phyloP scores from a whole-genome alignment of 2,113 vertebrate genomes.

The Salvelinus namaycush region DNA sequence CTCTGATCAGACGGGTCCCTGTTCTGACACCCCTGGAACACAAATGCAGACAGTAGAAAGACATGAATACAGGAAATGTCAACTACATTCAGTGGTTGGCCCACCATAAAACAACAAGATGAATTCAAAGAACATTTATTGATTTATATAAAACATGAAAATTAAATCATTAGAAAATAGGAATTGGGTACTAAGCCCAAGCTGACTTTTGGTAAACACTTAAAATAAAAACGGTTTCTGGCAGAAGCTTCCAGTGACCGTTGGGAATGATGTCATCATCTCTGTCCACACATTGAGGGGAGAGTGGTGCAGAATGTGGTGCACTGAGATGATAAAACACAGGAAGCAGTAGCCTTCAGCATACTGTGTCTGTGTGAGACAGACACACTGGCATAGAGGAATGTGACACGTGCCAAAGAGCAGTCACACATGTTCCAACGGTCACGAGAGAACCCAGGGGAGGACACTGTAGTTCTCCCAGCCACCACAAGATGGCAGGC shows the following conservation, averaged over 20 bases:
- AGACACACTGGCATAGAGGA: conserved; percentile 14
- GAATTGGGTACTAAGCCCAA: too few relatives aligned
- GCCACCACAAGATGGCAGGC: conserved; percentile 46
- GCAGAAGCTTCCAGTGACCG: neutral
- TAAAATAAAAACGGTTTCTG: neutral
- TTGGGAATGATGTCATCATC: conserved; percentile 2
- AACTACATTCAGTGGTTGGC: neutral
- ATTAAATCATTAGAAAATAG: too few relatives aligned
- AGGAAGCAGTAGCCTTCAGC: neutral
- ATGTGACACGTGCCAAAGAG: conserved; percentile 35
- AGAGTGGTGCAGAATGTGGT: neutral
- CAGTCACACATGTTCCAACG: conserved; percentile 57
- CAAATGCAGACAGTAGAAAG: conserved; percentile 5
- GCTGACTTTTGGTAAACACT: too few relatives aligned
- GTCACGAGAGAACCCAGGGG: conserved; percentile 35
- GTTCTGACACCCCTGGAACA: conserved; percentile 62
- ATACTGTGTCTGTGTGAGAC: neutral
- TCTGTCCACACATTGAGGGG: neutral
- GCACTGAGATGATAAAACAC: neutral
- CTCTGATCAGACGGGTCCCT: conserved; percentile 69
- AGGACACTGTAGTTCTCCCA: conserved; percentile 38
- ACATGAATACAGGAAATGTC: neutral
- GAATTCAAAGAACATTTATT: too few relatives aligned
- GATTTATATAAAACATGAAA: too few relatives aligned
- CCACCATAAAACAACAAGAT: too few relatives aligned